phyloP scores from a whole-genome alignment of 2,113 vertebrate species.

The Pomatostomus ruficeps region DNA sequence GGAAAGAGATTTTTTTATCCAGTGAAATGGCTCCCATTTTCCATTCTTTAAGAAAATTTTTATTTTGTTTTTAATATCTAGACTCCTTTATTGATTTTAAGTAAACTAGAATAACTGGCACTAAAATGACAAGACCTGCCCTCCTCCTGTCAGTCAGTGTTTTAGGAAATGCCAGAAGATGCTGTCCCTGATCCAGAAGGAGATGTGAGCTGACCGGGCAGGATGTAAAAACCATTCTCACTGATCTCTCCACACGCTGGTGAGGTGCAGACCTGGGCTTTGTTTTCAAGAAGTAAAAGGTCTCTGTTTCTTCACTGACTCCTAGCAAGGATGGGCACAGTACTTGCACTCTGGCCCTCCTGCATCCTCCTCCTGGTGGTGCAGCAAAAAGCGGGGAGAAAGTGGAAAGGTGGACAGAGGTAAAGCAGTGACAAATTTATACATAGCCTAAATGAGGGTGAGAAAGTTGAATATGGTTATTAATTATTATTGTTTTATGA shows the following conservation, averaged over 20 bases:
- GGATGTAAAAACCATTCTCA: not conserved
- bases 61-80: not conserved
- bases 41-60: not conserved
- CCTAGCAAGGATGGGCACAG: fast-evolving
- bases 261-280: not conserved
- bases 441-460: fast-evolving
- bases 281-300: not conserved
- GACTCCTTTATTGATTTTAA: not conserved
- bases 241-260: not conserved
- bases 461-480: not conserved
- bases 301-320: not conserved
- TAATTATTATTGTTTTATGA: not conserved
- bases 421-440: not conserved
- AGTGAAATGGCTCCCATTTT: not conserved
- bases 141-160: not conserved
- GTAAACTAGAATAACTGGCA: not conserved
- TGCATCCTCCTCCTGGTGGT: too few relatives aligned
- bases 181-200: not conserved
- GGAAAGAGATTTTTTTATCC: not conserved
- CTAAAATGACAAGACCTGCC: not conserved
- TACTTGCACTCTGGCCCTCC: not conserved
- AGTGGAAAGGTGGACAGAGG: not conserved
- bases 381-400: not conserved
- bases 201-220: not conserved
- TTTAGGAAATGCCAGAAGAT: not conserved